These are phyloP conservation scores for Falco berigora DNA, from an alignment of 2,797 vertebrate species.

Conservation along the genomic window DNA sequence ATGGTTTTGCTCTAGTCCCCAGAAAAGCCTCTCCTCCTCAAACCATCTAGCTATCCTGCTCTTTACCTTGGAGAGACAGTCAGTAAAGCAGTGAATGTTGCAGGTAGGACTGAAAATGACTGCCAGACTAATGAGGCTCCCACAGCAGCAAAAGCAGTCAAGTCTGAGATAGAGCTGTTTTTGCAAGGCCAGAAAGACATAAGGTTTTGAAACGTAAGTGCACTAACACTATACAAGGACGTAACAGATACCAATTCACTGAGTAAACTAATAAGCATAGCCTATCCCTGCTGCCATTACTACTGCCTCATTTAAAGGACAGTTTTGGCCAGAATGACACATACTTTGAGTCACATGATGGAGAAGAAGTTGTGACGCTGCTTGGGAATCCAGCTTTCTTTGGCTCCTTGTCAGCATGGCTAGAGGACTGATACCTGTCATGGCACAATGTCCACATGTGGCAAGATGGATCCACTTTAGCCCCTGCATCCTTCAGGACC, in stretches of 20 bases:
- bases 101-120: not conserved
- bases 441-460: rapidly evolving
- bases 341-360: not conserved
- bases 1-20: not conserved
- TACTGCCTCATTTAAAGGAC: not conserved
- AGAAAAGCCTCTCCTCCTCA: not conserved
- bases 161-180: not conserved
- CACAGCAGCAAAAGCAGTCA: not conserved
- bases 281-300: not conserved
- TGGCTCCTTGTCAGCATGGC: not conserved
- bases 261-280: not conserved
- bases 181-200: not conserved
- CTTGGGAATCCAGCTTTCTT: not conserved
- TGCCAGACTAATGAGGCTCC: not conserved
- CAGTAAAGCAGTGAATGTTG: not conserved
- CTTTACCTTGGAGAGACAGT: not conserved
- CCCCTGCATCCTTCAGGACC: not conserved
- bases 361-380: not conserved
- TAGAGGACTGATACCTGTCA: not conserved
- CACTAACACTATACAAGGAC: not conserved
- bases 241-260: not conserved
- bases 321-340: not conserved
- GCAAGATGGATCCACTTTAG: not conserved
- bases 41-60: not conserved
- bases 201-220: not conserved